Evolutionary conservation across 1,140 invertebrate species (phyloP).

Genomic region (Apis dorsata): DNA sequence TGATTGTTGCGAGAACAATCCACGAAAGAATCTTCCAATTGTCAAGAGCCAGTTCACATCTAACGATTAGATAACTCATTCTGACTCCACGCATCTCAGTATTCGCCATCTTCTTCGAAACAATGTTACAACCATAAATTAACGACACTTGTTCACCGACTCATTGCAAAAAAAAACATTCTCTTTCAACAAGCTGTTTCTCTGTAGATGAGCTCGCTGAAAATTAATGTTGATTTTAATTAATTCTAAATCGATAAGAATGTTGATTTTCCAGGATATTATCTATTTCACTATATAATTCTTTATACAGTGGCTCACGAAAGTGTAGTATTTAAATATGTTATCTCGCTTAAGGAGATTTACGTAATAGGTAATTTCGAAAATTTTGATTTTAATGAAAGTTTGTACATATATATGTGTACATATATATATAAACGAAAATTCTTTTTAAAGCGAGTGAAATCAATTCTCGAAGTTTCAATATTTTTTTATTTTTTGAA

Average conservation of each 20-base stretch:
- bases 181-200: neutral
- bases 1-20: constrained; percentile 35
- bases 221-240: neutral
- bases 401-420: too few species aligned
- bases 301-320: neutral
- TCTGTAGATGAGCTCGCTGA: too few species aligned
- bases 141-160: neutral
- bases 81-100: neutral
- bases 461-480: too few species aligned
- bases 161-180: neutral
- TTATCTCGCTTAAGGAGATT: too few species aligned
- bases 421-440: too few species aligned
- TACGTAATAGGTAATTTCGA: too few species aligned
- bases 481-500: too few species aligned
- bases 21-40: constrained; percentile 41
- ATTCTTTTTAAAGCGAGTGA: too few species aligned
- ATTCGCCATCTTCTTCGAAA: constrained; percentile 6
- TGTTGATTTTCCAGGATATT: neutral
- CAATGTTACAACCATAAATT: neutral
- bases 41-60: constrained; percentile 48
- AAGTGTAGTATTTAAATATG: too few species aligned
- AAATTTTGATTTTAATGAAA: too few species aligned
- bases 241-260: neutral
- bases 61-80: constrained; percentile 40
- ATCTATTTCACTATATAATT: neutral